Evolutionary conservation across 2,113 vertebrate genomes (phyloP).

Genomic region (Pluvianellus socialis): DNA sequence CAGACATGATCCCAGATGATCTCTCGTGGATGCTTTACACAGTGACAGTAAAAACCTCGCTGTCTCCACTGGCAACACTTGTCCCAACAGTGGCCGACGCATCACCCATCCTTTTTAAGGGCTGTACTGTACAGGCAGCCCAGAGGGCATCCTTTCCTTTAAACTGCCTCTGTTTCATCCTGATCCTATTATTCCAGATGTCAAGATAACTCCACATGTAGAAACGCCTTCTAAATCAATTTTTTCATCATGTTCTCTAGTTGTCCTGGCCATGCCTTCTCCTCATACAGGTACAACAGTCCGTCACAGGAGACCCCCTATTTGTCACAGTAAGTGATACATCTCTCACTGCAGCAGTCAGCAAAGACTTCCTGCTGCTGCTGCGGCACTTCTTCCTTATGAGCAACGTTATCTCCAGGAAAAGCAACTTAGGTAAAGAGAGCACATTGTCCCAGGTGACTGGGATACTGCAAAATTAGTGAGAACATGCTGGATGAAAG

Average conservation of each 20-base stretch:
- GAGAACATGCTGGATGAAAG: background rate
- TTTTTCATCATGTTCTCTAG: background rate
- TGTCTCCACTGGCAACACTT: background rate
- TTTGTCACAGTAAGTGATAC: background rate
- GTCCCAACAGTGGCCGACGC: too few species aligned
- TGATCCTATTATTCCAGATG: background rate
- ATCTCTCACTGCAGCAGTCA: background rate
- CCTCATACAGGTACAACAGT: background rate
- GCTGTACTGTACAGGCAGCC: background rate
- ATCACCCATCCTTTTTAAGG: background rate
- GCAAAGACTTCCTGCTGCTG: background rate
- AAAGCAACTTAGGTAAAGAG: background rate
- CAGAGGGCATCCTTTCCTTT: background rate
- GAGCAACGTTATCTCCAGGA: background rate
- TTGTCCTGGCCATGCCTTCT: background rate
- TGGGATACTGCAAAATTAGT: background rate
- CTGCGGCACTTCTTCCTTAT: background rate
- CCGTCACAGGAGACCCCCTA: background rate
- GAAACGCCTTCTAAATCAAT: background rate
- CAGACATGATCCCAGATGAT: background rate
- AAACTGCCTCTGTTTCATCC: background rate
- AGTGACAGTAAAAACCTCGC: rapidly evolving
- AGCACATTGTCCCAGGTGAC: rapidly evolving
- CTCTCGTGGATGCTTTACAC: background rate
- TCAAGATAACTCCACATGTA: background rate